Base-by-base conservation (phyloP, 2,797 vertebrate species). In the Heterohyrax brucei region DNA sequence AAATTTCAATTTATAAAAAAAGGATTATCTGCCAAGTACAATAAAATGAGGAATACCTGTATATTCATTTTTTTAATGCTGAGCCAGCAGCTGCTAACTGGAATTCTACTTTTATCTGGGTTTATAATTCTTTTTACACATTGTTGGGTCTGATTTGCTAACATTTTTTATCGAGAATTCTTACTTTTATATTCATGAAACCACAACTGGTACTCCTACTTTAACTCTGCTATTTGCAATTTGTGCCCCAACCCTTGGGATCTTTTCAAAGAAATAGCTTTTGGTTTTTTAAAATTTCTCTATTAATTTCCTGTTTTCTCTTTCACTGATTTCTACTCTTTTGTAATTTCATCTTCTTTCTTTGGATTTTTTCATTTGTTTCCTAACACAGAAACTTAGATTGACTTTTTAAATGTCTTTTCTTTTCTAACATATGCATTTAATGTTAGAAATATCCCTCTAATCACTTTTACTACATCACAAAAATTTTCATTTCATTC, bases 341-440 rank as follows among this genome's bases (percentile, higher is more conserved):
- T 64, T 66, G 13, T 83, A 79, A 9, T 68, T 90, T 86, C n/a
- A 81, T 66, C 79, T 26, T 26, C 16, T 91, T 81, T 64, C 30
- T 44, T 66, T 30, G 64, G 64, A 66, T 66, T 92, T 39, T 39
- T 39, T 39, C 39, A 39, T 39, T 39, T 39, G 46, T 87, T 90
- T 83, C 66, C 28, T 87, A 61, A 73, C 77, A 73, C 30, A 3
- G 83, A 92, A 77, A 53, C 48, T 56, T 21, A 90, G 8, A 19
- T 56, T 76, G 28, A 96, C 87, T 72, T 94, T 76, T 62, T 44
- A 39, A 39, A 78, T 28, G 62, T 83, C 83, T 81, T 14, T 93
- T 93, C 18, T 50, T 75, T 81, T 28, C 66, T 62, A 92, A 92
- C 30, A 76, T 50, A 87, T 24, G 2, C 1, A 28, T 87, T 53